Evolutionary conservation across 1,140 invertebrate genomes (phyloP).

Genomic region (Cherax quadricarinatus): DNA sequence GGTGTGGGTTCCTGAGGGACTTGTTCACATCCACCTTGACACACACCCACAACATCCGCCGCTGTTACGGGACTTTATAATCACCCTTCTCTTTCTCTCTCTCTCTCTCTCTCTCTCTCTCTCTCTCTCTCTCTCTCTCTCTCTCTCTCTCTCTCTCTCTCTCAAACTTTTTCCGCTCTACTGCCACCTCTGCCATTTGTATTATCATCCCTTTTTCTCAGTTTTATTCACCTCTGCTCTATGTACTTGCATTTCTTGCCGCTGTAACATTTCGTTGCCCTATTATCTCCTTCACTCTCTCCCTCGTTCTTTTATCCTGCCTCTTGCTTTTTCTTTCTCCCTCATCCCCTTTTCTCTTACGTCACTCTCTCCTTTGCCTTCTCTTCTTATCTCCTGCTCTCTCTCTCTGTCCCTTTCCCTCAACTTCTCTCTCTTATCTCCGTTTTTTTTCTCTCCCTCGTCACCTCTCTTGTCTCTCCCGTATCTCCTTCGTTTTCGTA

Average conservation of each 20-base stretch:
- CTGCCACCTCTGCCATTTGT: neutral
- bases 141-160: conserved; percentile 35
- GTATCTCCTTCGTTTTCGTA: too few species aligned
- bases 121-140: conserved; percentile 28
- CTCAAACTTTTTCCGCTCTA: conserved; percentile 10
- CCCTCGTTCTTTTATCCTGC: neutral
- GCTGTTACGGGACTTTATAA: neutral
- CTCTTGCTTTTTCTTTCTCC: neutral
- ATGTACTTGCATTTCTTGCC: too few species aligned
- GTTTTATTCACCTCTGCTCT: neutral
- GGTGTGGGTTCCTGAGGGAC: neutral
- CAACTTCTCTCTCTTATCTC: too few species aligned
- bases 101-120: conserved; percentile 28
- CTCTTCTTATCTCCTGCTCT: neutral
- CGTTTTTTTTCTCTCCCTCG: neutral
- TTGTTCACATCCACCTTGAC: neutral
- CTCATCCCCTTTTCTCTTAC: neutral
- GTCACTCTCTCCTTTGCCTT: neutral
- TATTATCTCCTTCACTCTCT: neutral
- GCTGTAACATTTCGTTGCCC: neutral
- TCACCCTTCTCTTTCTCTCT: neutral
- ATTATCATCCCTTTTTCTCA: neutral
- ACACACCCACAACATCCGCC: neutral
- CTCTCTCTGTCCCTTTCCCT: too few species aligned
- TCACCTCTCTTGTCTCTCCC: neutral